phyloP scores from a whole-genome alignment of 2,113 vertebrate species.

The Brevimyrus niger region DNA sequence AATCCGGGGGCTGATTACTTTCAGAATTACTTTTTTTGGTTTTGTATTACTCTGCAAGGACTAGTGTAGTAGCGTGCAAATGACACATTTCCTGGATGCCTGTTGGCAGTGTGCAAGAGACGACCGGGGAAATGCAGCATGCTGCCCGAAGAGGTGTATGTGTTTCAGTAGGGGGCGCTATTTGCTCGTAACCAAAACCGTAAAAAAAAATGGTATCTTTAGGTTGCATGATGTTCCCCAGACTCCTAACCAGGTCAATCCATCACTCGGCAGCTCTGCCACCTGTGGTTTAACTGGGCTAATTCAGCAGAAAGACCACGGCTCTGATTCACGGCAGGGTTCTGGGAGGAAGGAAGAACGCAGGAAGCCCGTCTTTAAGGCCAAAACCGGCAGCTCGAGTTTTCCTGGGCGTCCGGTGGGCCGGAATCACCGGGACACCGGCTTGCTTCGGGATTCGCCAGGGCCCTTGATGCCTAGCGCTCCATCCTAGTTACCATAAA shows the following conservation, averaged over 20 bases:
- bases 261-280: not conserved
- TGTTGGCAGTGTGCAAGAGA: not conserved
- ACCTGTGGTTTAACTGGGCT: not conserved
- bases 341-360: not conserved
- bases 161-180: not conserved
- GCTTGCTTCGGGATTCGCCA: not conserved
- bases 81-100: not conserved
- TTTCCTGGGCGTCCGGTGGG: not conserved
- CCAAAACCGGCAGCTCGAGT: not conserved
- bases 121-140: not conserved
- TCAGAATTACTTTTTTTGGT: not conserved
- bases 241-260: not conserved
- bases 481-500: not conserved
- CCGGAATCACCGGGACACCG: not conserved
- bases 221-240: not conserved
- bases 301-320: not conserved
- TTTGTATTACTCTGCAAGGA: not conserved
- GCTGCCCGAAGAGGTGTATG: not conserved
- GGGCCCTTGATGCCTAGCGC: not conserved
- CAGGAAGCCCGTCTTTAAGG: not conserved
- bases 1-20: not conserved
- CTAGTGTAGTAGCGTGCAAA: not conserved
- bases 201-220: not conserved
- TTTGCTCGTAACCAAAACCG: not conserved
- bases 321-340: not conserved